A percentile compares a stretch with the other conserved stretches of the same genome.
Evolutionary conservation across 2,888 invertebrate species (phyloP).

Genomic region (Dendrolimus pini): DNA sequence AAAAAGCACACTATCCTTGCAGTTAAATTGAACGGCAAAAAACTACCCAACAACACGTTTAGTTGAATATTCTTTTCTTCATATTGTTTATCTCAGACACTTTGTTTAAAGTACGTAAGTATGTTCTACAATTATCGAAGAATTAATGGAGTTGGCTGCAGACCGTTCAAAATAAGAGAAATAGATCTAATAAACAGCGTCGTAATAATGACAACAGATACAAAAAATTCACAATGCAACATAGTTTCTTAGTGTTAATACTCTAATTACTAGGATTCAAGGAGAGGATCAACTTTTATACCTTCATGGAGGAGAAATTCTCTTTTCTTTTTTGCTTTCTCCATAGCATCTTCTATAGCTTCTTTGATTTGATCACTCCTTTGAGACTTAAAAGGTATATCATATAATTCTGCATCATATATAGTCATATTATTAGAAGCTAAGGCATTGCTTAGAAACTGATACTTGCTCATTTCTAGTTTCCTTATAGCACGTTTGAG

Average conservation of each 20-base stretch:
- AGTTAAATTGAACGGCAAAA: no score
- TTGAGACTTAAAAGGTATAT: slow-evolving; percentile 22
- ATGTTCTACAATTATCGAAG: no score
- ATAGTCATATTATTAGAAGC: slow-evolving; percentile 32
- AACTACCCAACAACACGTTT: no score
- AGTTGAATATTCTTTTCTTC: neutral
- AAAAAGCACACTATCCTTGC: no score
- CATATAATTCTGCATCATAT: slow-evolving; percentile 30
- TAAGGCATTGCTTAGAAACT: slow-evolving; percentile 37
- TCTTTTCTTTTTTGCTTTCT: slow-evolving; percentile 22
- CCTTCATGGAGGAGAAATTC: neutral
- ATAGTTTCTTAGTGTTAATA: no score
- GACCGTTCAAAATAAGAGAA: no score
- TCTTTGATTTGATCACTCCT: slow-evolving; percentile 26
- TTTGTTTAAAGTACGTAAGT: neutral
- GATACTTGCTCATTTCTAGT: slow-evolving; percentile 33
- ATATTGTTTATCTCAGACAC: neutral
- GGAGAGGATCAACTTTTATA: no score
- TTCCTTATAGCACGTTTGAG: slow-evolving; percentile 40
- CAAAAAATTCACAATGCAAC: no score
- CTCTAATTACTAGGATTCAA: no score
- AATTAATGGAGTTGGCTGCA: no score
- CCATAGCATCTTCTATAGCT: slow-evolving; percentile 24
- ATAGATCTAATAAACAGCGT: no score
- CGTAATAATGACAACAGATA: no score